Evolutionary conservation across 2,888 invertebrate genomes (phyloP).

Genomic region (Philaethria dido): DNA sequence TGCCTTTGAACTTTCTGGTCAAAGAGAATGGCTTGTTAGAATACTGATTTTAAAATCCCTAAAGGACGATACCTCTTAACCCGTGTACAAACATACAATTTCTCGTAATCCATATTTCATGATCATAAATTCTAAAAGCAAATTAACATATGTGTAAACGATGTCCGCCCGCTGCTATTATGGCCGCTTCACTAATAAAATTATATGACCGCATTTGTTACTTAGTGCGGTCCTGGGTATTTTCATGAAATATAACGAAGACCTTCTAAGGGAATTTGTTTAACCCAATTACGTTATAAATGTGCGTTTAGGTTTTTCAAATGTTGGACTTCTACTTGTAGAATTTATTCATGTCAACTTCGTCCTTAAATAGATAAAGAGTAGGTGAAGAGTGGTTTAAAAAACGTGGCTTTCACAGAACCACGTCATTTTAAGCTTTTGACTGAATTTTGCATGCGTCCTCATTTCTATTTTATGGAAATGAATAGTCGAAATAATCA

Average conservation of each 20-base stretch:
- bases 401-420: not conserved
- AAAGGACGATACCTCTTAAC: conserved; percentile 9
- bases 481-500: not conserved
- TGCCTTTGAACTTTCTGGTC: conserved; percentile 3
- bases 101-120: conserved; percentile 32
- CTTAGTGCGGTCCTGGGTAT: conserved; percentile 51
- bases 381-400: not conserved
- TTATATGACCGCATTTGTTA: conserved; percentile 67
- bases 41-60: conserved; percentile 8
- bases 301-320: conserved; percentile 21
- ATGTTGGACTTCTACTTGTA: conserved; percentile 5
- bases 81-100: conserved; percentile 13
- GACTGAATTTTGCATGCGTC: not conserved
- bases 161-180: conserved; percentile 30
- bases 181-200: conserved; percentile 59
- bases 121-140: conserved; percentile 30
- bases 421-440: not conserved
- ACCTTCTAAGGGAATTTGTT: conserved; percentile 61
- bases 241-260: conserved; percentile 61
- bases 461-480: conserved; percentile 1
- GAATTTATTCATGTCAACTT: conserved; percentile 50
- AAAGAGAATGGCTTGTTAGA: not conserved
- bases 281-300: conserved; percentile 41
- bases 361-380: not conserved
- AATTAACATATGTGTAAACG: conserved; percentile 34